Percentiles rank a stretch among this genome's conserved stretches.
phyloP scores from a whole-genome alignment of 2,113 vertebrate species.

The Dipodomys ordii region DNA sequence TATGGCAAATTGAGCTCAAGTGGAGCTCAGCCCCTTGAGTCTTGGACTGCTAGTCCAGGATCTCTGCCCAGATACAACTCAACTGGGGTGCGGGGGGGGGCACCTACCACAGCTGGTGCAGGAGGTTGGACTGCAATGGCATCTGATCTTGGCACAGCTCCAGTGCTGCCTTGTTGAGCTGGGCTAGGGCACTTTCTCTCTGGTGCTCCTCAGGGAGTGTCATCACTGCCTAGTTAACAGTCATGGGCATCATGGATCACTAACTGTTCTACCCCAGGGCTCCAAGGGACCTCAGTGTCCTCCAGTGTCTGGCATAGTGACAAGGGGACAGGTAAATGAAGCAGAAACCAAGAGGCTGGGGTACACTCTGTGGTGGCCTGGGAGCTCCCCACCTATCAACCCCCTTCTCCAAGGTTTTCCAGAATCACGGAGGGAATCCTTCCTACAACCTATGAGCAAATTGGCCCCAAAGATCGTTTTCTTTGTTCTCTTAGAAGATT shows the following conservation, averaged over 20 bases:
- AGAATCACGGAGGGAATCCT: not conserved
- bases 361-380: not conserved
- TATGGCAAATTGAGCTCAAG: not conserved
- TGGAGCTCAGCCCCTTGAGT: not conserved
- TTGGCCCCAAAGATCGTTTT: not conserved
- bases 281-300: not conserved
- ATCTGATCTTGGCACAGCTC: constrained; percentile 84
- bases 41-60: not conserved
- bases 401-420: constrained; percentile 44
- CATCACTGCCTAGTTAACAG: constrained; percentile 85
- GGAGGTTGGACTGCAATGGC: constrained; percentile 78
- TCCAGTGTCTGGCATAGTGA: not conserved
- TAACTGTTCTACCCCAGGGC: not conserved
- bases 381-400: constrained; percentile 48
- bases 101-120: constrained; percentile 87
- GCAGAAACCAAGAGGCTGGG: not conserved
- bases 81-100: not conserved
- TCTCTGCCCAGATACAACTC: not conserved
- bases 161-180: constrained; percentile 87
- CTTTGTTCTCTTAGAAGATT: not conserved
- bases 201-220: constrained; percentile 81
- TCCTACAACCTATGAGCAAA: not conserved
- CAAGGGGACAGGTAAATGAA: not conserved
- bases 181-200: constrained; percentile 85
- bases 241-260: not conserved